These are phyloP conservation scores for Scaptodrosophila lebanonensis DNA, from an alignment of 1,140 invertebrate species.

Conservation along the genomic window DNA sequence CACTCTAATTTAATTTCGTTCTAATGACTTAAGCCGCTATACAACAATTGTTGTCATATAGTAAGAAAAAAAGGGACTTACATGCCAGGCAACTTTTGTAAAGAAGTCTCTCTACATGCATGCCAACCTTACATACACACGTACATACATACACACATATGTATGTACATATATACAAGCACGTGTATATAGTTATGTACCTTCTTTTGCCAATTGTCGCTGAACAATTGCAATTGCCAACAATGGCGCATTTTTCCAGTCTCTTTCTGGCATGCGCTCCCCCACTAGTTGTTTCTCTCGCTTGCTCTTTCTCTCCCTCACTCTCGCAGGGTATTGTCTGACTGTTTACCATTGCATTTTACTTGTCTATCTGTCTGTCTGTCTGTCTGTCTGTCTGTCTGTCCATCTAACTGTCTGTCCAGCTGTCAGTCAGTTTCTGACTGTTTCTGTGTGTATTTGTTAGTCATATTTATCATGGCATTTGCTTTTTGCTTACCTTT, in stretches of 20 bases:
- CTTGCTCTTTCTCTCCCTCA: background rate
- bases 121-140: too few species aligned
- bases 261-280: slow-evolving; percentile 16
- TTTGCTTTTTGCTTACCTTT: slow-evolving; percentile 57
- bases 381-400: slow-evolving; percentile 29
- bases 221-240: slow-evolving; percentile 63
- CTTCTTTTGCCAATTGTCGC: slow-evolving; percentile 64
- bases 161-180: too few species aligned
- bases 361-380: slow-evolving; percentile 46
- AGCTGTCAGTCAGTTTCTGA: too few species aligned
- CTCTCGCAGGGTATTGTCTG: background rate
- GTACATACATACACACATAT: too few species aligned
- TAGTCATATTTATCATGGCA: slow-evolving; percentile 74
- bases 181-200: slow-evolving; percentile 4
- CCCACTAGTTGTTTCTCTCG: slow-evolving; percentile 28
- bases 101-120: too few species aligned
- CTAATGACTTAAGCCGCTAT: slow-evolving; percentile 57
- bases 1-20: slow-evolving; percentile 63
- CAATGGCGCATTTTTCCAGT: slow-evolving; percentile 62
- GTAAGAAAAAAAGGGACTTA: too few species aligned
- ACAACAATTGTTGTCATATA: too few species aligned
- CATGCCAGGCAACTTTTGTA: too few species aligned
- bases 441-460: slow-evolving; percentile 34
- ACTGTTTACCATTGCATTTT: background rate
- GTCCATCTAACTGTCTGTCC: slow-evolving; percentile 48